These are phyloP conservation scores for Bellardia pandia DNA, from an alignment of 2,888 invertebrate genomes.

Conservation along the genomic window DNA sequence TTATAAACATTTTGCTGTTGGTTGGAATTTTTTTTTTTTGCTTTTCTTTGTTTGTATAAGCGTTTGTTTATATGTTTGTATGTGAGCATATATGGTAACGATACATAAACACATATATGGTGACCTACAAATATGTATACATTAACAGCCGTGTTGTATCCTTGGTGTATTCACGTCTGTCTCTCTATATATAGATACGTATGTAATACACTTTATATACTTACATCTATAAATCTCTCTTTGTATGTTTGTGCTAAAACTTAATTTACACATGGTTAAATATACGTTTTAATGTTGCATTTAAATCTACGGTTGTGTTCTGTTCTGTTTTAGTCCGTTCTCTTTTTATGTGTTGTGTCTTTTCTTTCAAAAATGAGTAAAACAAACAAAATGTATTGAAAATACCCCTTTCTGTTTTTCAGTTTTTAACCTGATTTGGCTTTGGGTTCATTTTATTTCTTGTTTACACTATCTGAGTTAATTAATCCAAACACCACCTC, in stretches of 20 bases:
- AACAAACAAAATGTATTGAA: background rate
- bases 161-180: slow-evolving; percentile 13
- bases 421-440: slow-evolving; percentile 31
- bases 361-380: slow-evolving; percentile 1
- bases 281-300: slow-evolving; percentile 28
- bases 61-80: slow-evolving; percentile 17
- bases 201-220: background rate
- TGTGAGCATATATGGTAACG: background rate
- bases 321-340: slow-evolving; percentile 2
- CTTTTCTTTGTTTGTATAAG: slow-evolving; percentile 8
- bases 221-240: background rate
- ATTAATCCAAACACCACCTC: slow-evolving; percentile 46
- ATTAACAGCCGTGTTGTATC: slow-evolving; percentile 35
- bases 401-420: slow-evolving; percentile 27
- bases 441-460: slow-evolving; percentile 43
- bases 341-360: background rate
- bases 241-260: slow-evolving; percentile 32
- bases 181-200: background rate
- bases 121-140: slow-evolving; percentile 60
- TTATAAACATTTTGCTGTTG: slow-evolving; percentile 48
- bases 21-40: slow-evolving; percentile 18
- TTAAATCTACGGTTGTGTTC: slow-evolving; percentile 41
- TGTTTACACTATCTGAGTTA: slow-evolving; percentile 49
- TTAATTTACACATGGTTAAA: slow-evolving; percentile 44
- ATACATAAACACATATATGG: background rate